phyloP scores from a whole-genome alignment of 2,113 vertebrate genomes.

The Bos indicus region DNA sequence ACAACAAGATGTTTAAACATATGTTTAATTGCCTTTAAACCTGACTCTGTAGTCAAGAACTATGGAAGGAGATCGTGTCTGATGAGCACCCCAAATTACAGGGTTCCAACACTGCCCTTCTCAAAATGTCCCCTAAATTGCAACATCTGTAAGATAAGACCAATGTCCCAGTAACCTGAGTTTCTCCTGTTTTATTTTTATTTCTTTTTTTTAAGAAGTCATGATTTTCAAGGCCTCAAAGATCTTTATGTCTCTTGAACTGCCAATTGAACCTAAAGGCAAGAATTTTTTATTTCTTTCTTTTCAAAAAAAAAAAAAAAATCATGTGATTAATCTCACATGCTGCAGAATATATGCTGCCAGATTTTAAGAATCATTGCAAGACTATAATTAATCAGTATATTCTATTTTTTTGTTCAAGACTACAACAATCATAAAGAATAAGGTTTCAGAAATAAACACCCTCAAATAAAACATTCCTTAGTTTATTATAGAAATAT shows the following conservation, averaged over 20 bases:
- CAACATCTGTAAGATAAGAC: not conserved
- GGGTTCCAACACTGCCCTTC: not conserved
- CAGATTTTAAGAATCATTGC: not conserved
- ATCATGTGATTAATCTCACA: not conserved
- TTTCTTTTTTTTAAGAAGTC: not conserved
- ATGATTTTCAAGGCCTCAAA: not conserved
- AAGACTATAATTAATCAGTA: not conserved
- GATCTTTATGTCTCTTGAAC: not conserved
- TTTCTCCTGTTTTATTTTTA: not conserved
- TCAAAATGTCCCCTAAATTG: not conserved
- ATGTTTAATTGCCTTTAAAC: not conserved
- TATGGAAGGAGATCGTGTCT: not conserved
- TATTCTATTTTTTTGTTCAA: not conserved
- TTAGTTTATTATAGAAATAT: not conserved
- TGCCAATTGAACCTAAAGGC: not conserved
- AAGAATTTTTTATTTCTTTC: not conserved
- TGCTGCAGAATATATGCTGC: not conserved
- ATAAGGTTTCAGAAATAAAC: not conserved
- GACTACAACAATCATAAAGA: not conserved
- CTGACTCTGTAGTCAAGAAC: not conserved
- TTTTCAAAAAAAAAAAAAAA: not conserved
- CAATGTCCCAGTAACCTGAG: not conserved
- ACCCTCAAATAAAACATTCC: not conserved
- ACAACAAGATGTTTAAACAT: not conserved
- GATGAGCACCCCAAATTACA: not conserved